Evolutionary conservation across 2,113 vertebrate species (phyloP).

Genomic region (Cervus canadensis): DNA sequence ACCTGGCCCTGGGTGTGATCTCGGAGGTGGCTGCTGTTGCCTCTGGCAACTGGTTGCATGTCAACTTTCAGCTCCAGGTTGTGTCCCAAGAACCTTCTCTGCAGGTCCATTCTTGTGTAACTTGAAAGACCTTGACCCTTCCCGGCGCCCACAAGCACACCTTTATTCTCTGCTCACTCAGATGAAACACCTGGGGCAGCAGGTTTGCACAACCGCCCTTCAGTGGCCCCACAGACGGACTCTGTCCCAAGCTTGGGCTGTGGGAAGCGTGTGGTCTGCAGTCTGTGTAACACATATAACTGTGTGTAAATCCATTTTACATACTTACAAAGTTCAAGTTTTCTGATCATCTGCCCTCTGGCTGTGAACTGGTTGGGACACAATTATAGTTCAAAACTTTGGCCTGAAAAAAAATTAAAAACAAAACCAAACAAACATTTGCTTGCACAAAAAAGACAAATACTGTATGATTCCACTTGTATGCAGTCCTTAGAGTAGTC

Average conservation of each 20-base stretch:
- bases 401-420: neutral
- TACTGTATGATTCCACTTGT: neutral
- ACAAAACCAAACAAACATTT: neutral
- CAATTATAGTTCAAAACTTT: neutral
- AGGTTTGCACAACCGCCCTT: neutral
- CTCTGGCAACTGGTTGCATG: constrained; percentile 76
- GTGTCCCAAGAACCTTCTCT: constrained; percentile 66
- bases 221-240: neutral
- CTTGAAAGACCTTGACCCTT: constrained; percentile 17
- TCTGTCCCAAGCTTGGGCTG: constrained; percentile 17
- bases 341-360: neutral
- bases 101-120: constrained; percentile 19
- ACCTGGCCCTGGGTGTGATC: constrained; percentile 74
- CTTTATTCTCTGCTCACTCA: constrained; percentile 20
- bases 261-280: neutral
- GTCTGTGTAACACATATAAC: neutral
- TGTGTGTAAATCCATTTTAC: neutral
- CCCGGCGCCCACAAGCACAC: neutral
- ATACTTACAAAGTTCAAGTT: neutral
- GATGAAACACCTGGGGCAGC: neutral
- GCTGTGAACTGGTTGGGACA: constrained; percentile 28
- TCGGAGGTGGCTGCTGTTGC: constrained; percentile 79
- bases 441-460: neutral
- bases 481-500: neutral
- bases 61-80: constrained; percentile 78